Conservation (phyloP, 92 coral and sea anemone species). For the Scolanthus callimorphus region DNA sequence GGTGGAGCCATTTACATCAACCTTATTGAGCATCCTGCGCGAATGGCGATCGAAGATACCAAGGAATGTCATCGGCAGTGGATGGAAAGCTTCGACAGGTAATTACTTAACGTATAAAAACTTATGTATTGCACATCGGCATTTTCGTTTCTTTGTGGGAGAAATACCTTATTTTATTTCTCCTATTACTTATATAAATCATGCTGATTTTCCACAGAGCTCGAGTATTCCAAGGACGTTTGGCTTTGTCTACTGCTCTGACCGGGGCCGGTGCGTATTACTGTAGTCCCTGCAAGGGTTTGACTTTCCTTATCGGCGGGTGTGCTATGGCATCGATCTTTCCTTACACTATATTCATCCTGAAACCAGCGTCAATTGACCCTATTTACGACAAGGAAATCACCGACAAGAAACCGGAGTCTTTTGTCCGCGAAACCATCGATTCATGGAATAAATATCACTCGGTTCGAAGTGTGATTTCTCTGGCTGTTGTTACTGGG, state of each 20-base stretch:
- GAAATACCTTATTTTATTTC: too few relatives aligned
- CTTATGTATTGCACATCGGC: too few relatives aligned
- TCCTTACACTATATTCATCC: slow-evolving; percentile 62
- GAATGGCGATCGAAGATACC: slow-evolving; percentile 68
- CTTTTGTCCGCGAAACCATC: slow-evolving; percentile 61
- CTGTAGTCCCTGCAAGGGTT: slow-evolving; percentile 61
- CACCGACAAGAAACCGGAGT: slow-evolving; percentile 63
- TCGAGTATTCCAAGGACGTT: slow-evolving; percentile 47
- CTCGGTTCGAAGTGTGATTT: slow-evolving; percentile 52
- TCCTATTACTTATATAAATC: too few relatives aligned
- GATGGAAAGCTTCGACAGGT: slow-evolving; percentile 45
- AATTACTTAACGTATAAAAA: too few relatives aligned
- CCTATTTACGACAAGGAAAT: slow-evolving; percentile 74
- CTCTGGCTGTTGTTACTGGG: slow-evolving; percentile 53
- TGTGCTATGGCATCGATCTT: slow-evolving; percentile 53
- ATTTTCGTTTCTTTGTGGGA: too few relatives aligned
- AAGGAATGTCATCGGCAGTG: slow-evolving; percentile 68
- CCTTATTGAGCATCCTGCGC: slow-evolving; percentile 73
- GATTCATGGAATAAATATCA: slow-evolving; percentile 75
- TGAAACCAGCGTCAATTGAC: slow-evolving; percentile 79
- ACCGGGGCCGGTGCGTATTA: slow-evolving; percentile 64
- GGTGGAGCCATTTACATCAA: slow-evolving; percentile 74
- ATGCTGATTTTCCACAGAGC: slow-evolving; percentile 67
- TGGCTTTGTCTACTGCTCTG: slow-evolving; percentile 41
- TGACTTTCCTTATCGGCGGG: slow-evolving; percentile 63